Evolutionary conservation across 2,797 vertebrate genomes (phyloP).

Genomic region (Xiphophorus birchmanni): DNA sequence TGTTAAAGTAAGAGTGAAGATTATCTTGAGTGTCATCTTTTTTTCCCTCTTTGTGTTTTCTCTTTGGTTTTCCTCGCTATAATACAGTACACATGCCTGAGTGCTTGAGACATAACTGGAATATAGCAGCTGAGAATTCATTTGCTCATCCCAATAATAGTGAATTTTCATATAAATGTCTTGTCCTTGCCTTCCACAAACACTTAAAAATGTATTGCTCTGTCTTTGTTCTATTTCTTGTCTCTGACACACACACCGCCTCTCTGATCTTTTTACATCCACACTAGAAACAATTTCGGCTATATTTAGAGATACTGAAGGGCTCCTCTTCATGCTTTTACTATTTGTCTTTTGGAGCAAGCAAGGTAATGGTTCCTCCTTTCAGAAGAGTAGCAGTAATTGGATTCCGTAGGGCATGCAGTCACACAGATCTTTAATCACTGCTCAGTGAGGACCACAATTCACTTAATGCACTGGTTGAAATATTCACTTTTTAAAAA

Average conservation of each 20-base stretch:
- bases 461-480: background rate
- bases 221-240: constrained; percentile 2
- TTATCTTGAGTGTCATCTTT: background rate
- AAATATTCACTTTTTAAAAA: background rate
- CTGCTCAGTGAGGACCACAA: background rate
- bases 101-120: constrained; percentile 31
- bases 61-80: background rate
- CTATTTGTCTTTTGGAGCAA: constrained; percentile 14
- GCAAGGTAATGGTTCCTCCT: constrained; percentile 13
- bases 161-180: background rate
- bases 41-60: background rate
- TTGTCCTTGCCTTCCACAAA: background rate
- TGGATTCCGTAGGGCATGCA: background rate
- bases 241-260: constrained; percentile 2
- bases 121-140: constrained; percentile 23
- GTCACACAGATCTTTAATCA: background rate
- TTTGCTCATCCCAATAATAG: constrained; percentile 31
- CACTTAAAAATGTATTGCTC: background rate
- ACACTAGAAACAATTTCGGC: constrained; percentile 19
- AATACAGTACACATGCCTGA: background rate
- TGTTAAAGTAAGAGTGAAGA: background rate
- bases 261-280: background rate
- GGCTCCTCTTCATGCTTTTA: constrained; percentile 12
- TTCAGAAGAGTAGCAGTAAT: constrained; percentile 4
- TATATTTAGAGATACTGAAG: constrained; percentile 44